Evolutionary conservation across 2,888 invertebrate species (phyloP), one percentile per base, ranked within the genome.

Genomic region (Raillietiella orientalis): DNA sequence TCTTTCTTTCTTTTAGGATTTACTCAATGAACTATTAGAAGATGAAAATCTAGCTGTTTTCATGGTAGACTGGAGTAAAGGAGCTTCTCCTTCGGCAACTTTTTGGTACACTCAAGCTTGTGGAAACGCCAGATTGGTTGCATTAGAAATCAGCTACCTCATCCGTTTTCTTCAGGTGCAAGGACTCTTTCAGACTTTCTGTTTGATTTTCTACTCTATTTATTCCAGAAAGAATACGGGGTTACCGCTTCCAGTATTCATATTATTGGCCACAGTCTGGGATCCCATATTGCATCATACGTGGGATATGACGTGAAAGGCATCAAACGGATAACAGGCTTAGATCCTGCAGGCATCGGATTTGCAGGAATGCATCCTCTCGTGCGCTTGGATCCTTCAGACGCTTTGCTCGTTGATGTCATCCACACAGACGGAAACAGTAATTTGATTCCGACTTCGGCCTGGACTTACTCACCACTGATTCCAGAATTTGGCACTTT

Each of bases 51-150:
- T 64, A 21, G 66, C 70, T 27, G 67, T 77, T 0, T 53, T 75
- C 9, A 54, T 69, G 1, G 59, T 79, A 3, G 77, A 77, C 40
- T 82, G 79, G 82, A 59, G 30, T 60, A 60, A 20, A 4, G 82
- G 77, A 0, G 67, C 77, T 0, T 63, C 62, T 32, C 75, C 77
- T 1, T 75, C 77, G 0, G n/a, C n/a, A n/a, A n/a, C n/a, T n/a
- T n/a, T n/a, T n/a, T n/a, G n/a, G n/a, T 87, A 84, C 41, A 66
- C 70, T 0, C 77, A 82, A 45, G 82, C 87, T 0, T 77, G 74
- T 3, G 77, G 79, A 2, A 84, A 84, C 41, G 74, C 72, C 12
- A 53, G 82, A 26, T 52, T 84, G 9, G 64, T 82, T 2, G 82
- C 75, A 1, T 63, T 63, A 1, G 69, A 79, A 46, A 61, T 71